Base-by-base conservation (phyloP, 2,113 vertebrate genomes). In the Chrysochloris asiatica region DNA sequence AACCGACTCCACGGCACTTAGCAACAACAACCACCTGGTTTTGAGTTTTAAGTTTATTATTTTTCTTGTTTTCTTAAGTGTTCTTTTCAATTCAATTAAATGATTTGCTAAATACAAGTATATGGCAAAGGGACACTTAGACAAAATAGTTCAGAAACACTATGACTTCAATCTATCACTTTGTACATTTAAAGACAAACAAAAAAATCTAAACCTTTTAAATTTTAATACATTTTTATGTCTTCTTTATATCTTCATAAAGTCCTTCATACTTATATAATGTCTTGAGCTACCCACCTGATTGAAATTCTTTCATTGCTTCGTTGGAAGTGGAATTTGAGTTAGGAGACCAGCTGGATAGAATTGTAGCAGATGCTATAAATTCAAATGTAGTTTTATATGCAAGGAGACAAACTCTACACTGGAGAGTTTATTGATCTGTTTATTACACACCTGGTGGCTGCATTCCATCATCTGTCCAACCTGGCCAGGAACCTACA, bases 191-290 rank as follows among this genome's bases (percentile, higher is more conserved):
- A 69, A 93, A 91, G 80, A 89, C 80, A 81, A 43, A 94, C 36
- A 76, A 92, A 88, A 75, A 43, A 21, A 45, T 19, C 45, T 52
- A 59, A 92, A 38, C 45, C 54, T 79, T 91, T 78, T 93, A 72
- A 89, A 94, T 89, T 80, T 93, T 89, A 91, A 86, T 87, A 85
- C 43, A 43, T 67, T 73, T 81, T 94, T 48, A 83, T 88, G 83
- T 65, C 63, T 82, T 79, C 63, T 36, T 92, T 77, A 84, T 54
- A 83, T 59, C 41, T 71, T 72, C 92, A 81, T n/a, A 61, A 84
- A 93, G 50, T 80, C 38, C 85, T 90, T 78, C 59, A 52, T 45
- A 41, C 28, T 76, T 73, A 61, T 2, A 45, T 75, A 75, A 79
- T 38, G 71, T 52, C 82, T 82, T 45, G 12, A 85, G 56, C 76